Evolutionary conservation across 2,113 vertebrate genomes (phyloP), one percentile per base, ranked within the genome.

Genomic region (Bufo gargarizans): DNA sequence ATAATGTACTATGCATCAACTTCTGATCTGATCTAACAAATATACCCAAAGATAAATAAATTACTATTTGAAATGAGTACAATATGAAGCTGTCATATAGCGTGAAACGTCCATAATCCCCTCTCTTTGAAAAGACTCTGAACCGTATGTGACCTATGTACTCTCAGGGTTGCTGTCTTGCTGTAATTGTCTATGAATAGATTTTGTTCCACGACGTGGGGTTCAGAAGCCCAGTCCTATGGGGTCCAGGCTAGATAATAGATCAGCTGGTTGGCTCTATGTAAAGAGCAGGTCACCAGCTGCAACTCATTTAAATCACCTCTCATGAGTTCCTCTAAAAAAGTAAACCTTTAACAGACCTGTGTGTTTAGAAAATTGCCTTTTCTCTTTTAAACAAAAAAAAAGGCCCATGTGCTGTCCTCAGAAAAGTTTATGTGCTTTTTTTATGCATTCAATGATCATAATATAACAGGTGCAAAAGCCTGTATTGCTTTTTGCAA

Each of bases 291-390:
- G 2, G 45, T 9, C 85, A 80, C 2, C 86, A 3, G 72, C 86
- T 76, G 82, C 80, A 61, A 49, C 6, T 50, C 49, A 78, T 84
- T 49, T 49, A 20, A 19, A 69, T 74, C 50, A 83, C 59, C 86
- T 89, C 89, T 88, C 84, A 74, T 63, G 45, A 78, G 89, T 85
- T 91, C 2, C 76, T 82, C 50, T 85, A 71, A 89, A 89, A 80
- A 85, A 77, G 58, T 47, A 80, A 87, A 84, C 14, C 69, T 88
- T 88, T 77, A 67, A 88, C 87, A 84, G 80, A 84, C 58, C 71
- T 65, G 67, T 56, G 86, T 88, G 77, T 85, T 77, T 88, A 65
- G 87, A 89, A 91, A 87, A 74, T 88, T 67, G 49, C 43, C 20
- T 82, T 88, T 59, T 80, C 50, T 49, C 43, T 76, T 50, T 47